Base-by-base conservation (phyloP, 2,113 vertebrate species). In the Centropus bengalensis region DNA sequence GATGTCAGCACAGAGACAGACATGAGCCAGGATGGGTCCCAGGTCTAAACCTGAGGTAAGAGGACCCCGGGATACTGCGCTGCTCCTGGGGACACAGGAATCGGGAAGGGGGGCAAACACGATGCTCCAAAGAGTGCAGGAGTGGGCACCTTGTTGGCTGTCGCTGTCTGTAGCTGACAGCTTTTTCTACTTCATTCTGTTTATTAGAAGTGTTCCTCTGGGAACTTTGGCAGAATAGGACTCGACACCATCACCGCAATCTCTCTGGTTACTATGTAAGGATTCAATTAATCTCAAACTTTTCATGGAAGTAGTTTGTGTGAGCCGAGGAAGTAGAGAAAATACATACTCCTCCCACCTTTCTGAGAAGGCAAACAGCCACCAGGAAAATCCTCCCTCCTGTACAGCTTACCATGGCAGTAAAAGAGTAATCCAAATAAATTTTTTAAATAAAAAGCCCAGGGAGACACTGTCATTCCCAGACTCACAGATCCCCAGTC, bases 81-180 rank as follows among this genome's bases (percentile, higher is more conserved):
- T 38, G 42, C 27, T 44, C 14, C 0, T 45, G 55, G 49, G 55
- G 44, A 23, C 60, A 30, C 12, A 14, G 63, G 17, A 40, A 14
- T 8, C 0, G 0, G 30, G 19, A 69, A 20, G 13, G 44, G 19
- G 10, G 74, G 45, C 0, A 0, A 76, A 52, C 2, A 10, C 4
- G 6, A 2, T 0, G 0, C 36, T 49, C 73, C 1, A 2, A 32
- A 75, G 51, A 66, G 64, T 1, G 1, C 0, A 0, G 18, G 59
- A 69, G 58, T 60, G 42, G 45, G 26, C 59, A 44, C 56, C 27
- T 62, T 51, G 67, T 12, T 58, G 47, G 55, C 45, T 74, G 63
- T 30, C 74, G 40, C 12, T 28, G 51, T 12, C 52, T 74, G n/a
- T 7, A 67, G 42, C 51, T 69, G 70, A 62, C 54, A 73, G 73